These are phyloP conservation scores for Mythimna vitellina DNA, from an alignment of 2,888 invertebrate species.

Conservation along the genomic window DNA sequence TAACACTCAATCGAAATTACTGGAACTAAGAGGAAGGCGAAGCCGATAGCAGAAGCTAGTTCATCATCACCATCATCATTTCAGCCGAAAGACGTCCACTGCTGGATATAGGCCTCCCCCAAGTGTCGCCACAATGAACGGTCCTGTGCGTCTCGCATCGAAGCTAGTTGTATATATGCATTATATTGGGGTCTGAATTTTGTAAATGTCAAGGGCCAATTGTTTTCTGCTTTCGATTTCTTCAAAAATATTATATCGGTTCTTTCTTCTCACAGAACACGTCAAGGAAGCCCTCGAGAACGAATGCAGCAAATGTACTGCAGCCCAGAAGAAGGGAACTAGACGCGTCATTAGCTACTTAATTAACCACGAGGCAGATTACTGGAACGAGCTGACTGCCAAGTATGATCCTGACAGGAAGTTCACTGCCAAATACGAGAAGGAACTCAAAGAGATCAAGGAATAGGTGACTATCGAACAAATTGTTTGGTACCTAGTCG, in stretches of 20 bases:
- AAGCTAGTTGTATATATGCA: no score
- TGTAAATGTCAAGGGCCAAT: not conserved
- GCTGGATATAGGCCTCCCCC: no score
- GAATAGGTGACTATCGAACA: conserved; percentile 38
- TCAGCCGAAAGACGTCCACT: no score
- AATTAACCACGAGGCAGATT: conserved; percentile 76
- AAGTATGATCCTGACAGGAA: conserved; percentile 81
- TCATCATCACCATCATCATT: no score
- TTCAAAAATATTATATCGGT: not conserved
- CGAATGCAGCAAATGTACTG: conserved; percentile 74
- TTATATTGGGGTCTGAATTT: not conserved
- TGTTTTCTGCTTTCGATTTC: not conserved
- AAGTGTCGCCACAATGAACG: no score
- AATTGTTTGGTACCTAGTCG: not conserved
- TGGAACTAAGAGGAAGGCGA: no score
- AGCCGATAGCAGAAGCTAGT: no score
- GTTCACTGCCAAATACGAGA: conserved; percentile 77
- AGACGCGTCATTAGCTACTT: conserved; percentile 72
- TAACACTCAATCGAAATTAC: no score
- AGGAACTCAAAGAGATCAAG: conserved; percentile 70
- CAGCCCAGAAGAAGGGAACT: conserved; percentile 70
- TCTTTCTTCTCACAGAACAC: conserved; percentile 68
- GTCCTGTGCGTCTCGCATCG: no score
- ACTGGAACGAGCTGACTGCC: conserved; percentile 77
- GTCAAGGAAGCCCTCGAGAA: conserved; percentile 76